These are phyloP conservation scores for Apostichopus californicus DNA, from an alignment of 35 echinoderm and acorn worm species.

Conservation along the genomic window DNA sequence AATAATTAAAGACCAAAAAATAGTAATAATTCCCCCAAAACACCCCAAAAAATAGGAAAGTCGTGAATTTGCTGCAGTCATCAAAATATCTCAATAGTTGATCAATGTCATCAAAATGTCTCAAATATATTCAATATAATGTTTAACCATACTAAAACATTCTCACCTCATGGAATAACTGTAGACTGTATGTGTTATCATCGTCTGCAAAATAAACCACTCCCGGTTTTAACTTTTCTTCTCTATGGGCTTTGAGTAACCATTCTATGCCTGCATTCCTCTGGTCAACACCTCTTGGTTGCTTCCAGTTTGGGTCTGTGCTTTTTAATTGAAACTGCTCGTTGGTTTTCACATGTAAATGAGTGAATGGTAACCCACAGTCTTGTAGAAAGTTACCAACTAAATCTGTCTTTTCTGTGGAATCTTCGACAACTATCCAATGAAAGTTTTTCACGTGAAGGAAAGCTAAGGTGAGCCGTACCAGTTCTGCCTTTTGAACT, in stretches of 20 bases:
- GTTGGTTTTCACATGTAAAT: slow-evolving; percentile 79
- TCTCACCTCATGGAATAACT: slow-evolving; percentile 89
- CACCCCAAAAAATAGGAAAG: no score
- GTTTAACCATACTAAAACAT: background rate
- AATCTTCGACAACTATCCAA: slow-evolving; percentile 93
- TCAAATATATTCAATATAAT: background rate
- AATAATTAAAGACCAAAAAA: no score
- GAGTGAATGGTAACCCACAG: slow-evolving; percentile 80
- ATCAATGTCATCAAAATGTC: no score
- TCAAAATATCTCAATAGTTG: no score
- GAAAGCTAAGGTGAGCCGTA: slow-evolving; percentile 72
- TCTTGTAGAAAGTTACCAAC: slow-evolving; percentile 77
- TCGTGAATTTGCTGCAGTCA: no score
- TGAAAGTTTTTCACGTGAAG: slow-evolving; percentile 84
- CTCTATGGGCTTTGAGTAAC: slow-evolving; percentile 56
- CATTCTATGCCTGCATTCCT: slow-evolving; percentile 89
- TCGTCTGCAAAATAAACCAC: slow-evolving; percentile 98
- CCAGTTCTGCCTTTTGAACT: slow-evolving; percentile 98
- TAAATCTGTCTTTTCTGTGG: slow-evolving; percentile 61
- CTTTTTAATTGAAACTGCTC: slow-evolving; percentile 70
- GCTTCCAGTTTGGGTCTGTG: slow-evolving; percentile 83
- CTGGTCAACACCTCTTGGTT: slow-evolving; percentile 93
- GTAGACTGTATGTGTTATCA: slow-evolving; percentile 94
- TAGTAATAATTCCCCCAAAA: no score
- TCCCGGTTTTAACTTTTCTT: slow-evolving; percentile 51